Evolutionary conservation across 2,888 invertebrate species (phyloP).

Genomic region (Thyatira batis): DNA sequence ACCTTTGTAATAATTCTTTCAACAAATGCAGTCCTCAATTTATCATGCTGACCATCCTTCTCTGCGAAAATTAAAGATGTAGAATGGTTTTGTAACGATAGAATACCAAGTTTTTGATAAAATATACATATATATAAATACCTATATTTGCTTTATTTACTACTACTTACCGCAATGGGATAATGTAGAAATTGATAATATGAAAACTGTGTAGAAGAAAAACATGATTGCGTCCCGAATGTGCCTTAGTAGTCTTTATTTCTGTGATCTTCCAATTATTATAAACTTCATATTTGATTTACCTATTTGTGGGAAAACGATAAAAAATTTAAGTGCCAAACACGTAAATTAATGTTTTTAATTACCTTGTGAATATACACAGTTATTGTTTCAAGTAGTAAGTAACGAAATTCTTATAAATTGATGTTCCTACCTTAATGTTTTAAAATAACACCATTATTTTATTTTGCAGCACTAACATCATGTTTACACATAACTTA

Average conservation of each 20-base stretch:
- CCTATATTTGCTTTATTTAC: too few species aligned
- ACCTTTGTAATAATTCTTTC: conserved; percentile 43
- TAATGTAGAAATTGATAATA: not conserved
- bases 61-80: not conserved
- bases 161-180: not conserved
- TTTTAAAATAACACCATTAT: too few species aligned
- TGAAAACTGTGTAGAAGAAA: not conserved
- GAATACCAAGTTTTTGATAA: too few species aligned
- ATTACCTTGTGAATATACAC: not conserved
- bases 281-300: not conserved
- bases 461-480: too few species aligned
- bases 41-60: not conserved
- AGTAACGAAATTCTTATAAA: not conserved
- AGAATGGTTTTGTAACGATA: not conserved
- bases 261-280: not conserved
- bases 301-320: not conserved
- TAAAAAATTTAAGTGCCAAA: not conserved
- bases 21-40: conserved; percentile 25
- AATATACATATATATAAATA: too few species aligned
- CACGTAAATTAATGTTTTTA: not conserved
- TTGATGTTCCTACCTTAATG: too few species aligned
- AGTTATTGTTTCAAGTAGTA: not conserved
- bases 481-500: too few species aligned
- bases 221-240: not conserved
- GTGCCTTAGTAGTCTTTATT: not conserved